phyloP scores from a whole-genome alignment of 35 echinoderm and acorn worm genomes.

The Anneissia japonica region DNA sequence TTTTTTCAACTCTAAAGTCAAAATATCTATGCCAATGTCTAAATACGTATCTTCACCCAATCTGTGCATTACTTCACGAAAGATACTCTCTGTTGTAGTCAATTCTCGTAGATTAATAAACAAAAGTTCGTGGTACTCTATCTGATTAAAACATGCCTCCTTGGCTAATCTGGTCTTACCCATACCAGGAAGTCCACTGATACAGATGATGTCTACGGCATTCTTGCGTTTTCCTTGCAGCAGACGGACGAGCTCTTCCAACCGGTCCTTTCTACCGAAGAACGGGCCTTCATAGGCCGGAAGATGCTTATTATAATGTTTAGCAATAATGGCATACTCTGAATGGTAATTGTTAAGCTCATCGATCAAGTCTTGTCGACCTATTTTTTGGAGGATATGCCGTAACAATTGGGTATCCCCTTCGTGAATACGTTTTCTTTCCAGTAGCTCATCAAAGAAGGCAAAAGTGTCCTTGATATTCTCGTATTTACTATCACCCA shows the following conservation, averaged over 20 bases:
- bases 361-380: slow-evolving; percentile 41
- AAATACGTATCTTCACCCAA: slow-evolving; percentile 45
- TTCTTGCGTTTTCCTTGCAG: neutral
- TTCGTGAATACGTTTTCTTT: slow-evolving; percentile 17
- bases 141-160: slow-evolving; percentile 56
- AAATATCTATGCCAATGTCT: slow-evolving; percentile 32
- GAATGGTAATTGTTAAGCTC: slow-evolving; percentile 49
- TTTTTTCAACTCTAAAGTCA: slow-evolving; percentile 32
- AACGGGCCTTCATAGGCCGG: slow-evolving; percentile 59
- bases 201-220: slow-evolving; percentile 18
- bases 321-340: slow-evolving; percentile 37
- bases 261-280: slow-evolving; percentile 58
- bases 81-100: slow-evolving; percentile 52
- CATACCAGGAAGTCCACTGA: slow-evolving; percentile 80
- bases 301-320: slow-evolving; percentile 25
- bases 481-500: slow-evolving; percentile 2
- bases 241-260: slow-evolving; percentile 4
- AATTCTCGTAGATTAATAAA: slow-evolving; percentile 73
- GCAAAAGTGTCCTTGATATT: neutral
- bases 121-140: slow-evolving; percentile 48
- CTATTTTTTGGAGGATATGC: neutral
- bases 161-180: slow-evolving; percentile 90
- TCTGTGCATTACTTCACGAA: slow-evolving; percentile 64
- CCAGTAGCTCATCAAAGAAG: slow-evolving; percentile 24
- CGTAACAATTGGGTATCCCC: slow-evolving; percentile 14